Evolutionary conservation across 2,797 vertebrate genomes (phyloP).

Genomic region (Taenioides sp.): DNA sequence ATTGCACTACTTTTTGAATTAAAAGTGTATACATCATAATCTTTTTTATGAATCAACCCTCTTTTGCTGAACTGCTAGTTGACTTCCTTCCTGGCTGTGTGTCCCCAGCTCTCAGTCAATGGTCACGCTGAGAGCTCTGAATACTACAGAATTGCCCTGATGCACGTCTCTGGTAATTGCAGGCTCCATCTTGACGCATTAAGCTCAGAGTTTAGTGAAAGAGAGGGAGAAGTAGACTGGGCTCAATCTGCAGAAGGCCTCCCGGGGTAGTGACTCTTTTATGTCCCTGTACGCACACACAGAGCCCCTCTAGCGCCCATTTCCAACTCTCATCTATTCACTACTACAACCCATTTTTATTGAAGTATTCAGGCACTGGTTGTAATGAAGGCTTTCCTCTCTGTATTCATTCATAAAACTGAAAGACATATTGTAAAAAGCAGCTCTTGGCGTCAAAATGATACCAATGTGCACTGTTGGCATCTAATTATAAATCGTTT

Average conservation of each 20-base stretch:
- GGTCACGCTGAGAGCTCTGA: constrained; percentile 11
- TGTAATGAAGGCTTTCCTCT: not conserved
- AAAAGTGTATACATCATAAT: not conserved
- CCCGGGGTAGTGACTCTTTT: constrained; percentile 32
- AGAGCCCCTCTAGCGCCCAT: constrained; percentile 14
- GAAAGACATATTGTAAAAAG: not conserved
- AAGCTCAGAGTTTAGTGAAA: constrained; percentile 41
- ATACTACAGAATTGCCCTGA: constrained; percentile 16
- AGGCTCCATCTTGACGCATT: constrained; percentile 45
- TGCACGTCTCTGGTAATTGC: constrained; percentile 33
- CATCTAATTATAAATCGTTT: too few relatives aligned
- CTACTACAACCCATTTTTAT: not conserved
- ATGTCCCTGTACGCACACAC: constrained; percentile 24
- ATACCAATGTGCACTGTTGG: too few relatives aligned
- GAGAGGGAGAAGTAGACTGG: constrained; percentile 9
- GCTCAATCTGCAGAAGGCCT: constrained; percentile 29
- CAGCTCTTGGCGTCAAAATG: not conserved
- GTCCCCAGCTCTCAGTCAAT: not conserved
- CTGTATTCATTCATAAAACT: constrained; percentile 2
- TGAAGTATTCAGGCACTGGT: not conserved
- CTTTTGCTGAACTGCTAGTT: not conserved
- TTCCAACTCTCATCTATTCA: constrained; percentile 19
- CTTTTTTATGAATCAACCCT: not conserved
- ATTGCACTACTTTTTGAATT: too few relatives aligned
- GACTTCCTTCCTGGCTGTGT: not conserved